phyloP scores from a whole-genome alignment of 2,888 invertebrate genomes.

The Drosophila borborema region DNA sequence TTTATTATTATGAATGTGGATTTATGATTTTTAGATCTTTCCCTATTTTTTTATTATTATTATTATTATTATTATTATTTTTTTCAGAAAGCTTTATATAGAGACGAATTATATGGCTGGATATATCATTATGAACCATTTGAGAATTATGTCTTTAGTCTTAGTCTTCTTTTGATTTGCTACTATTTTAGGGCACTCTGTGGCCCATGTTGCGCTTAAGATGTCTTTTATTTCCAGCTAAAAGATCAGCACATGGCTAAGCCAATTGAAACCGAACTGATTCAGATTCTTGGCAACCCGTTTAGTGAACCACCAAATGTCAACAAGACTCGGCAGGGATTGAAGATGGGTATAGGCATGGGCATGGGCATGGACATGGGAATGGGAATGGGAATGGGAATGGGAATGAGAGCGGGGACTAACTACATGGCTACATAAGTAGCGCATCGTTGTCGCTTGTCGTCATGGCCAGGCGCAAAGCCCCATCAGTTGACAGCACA shows the following conservation, averaged over 20 bases:
- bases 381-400: constrained; percentile 5
- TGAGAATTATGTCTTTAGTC: not conserved
- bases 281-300: constrained; percentile 41
- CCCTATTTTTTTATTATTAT: no score
- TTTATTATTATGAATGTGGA: no score
- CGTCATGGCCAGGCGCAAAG: constrained; percentile 78
- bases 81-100: no score
- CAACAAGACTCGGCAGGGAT: constrained; percentile 42
- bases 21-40: no score
- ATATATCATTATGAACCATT: not conserved
- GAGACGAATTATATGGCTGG: not conserved
- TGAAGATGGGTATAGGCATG: constrained; percentile 11
- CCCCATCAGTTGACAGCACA: constrained; percentile 72
- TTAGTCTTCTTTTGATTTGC: not conserved
- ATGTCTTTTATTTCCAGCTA: constrained; percentile 59
- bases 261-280: constrained; percentile 34
- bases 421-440: constrained; percentile 69
- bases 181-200: not conserved
- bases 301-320: constrained; percentile 54
- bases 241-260: constrained; percentile 57
- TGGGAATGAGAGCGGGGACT: constrained; percentile 28
- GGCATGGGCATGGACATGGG: not conserved
- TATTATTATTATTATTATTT: no score
- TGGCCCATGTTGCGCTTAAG: constrained; percentile 1
- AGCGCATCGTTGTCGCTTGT: constrained; percentile 65